Conservation (phyloP, 2,113 vertebrate genomes). For the Nothobranchius kuhntae region DNA sequence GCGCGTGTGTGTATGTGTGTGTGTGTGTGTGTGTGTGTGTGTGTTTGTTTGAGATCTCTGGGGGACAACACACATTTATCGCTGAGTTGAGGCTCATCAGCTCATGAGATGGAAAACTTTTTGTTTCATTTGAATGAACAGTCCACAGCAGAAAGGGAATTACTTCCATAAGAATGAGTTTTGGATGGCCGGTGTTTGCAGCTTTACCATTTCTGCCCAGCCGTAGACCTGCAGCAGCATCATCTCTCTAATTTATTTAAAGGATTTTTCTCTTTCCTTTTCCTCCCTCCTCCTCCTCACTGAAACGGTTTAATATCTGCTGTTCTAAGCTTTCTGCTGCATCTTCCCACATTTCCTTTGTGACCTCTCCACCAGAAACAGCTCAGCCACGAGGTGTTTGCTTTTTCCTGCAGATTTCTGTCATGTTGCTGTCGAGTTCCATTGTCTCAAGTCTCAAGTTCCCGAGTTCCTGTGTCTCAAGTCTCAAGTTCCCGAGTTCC, state of each 20-base stretch:
- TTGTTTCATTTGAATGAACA: slow-evolving; percentile 15
- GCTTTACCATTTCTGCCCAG: neutral
- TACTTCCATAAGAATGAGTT: neutral
- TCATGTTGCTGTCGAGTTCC: no score
- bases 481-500: no score
- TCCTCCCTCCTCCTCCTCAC: no score
- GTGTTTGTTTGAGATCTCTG: slow-evolving; percentile 2
- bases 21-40: neutral
- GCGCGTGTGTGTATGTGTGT: no score
- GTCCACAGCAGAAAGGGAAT: slow-evolving; percentile 9
- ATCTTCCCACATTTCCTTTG: neutral
- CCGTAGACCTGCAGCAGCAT: neutral
- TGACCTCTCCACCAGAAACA: neutral
- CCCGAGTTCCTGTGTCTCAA: no score
- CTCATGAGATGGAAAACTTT: slow-evolving; percentile 11
- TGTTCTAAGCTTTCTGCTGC: slow-evolving; percentile 14
- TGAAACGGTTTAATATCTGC: neutral
- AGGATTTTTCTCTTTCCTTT: neutral
- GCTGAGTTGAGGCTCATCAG: slow-evolving; percentile 16
- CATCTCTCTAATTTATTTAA: neutral
- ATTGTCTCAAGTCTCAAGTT: no score
- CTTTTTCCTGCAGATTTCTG: neutral
- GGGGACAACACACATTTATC: slow-evolving; percentile 21
- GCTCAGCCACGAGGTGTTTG: neutral
- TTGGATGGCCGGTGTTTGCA: neutral